Conservation (phyloP, 2,888 invertebrate species). For the Drosophila neonasuta region DNA sequence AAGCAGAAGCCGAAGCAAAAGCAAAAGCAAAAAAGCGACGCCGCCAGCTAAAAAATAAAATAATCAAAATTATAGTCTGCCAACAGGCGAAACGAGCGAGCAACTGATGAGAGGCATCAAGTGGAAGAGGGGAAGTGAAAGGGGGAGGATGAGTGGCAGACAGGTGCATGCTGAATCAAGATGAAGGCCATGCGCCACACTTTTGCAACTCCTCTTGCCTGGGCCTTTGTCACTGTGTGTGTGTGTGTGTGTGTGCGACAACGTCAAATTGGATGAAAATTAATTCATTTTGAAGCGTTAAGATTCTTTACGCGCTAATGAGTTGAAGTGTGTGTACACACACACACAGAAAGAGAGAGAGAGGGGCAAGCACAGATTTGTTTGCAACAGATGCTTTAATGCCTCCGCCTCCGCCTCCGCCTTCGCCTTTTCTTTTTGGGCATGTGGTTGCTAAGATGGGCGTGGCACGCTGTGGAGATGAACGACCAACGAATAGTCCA, state of each 20-base stretch:
- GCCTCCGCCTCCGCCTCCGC: constrained; percentile 29
- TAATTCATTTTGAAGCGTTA: constrained; percentile 76
- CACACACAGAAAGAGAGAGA: constrained; percentile 2
- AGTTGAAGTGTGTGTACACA: constrained; percentile 61
- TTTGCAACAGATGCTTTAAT: constrained; percentile 53
- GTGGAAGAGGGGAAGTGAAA: neutral
- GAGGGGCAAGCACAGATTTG: constrained; percentile 9
- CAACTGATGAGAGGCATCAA: neutral
- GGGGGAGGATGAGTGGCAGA: neutral
- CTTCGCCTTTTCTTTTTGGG: constrained; percentile 15
- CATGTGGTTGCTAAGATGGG: constrained; percentile 35
- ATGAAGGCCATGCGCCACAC: constrained; percentile 30
- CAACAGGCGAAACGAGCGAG: constrained; percentile 21
- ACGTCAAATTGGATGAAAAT: constrained; percentile 72
- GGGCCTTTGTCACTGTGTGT: neutral
- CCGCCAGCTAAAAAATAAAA: constrained; percentile 34
- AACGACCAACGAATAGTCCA: constrained; percentile 14
- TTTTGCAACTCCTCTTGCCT: constrained; percentile 36
- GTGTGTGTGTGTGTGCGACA: constrained; percentile 43
- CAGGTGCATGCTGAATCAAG: constrained; percentile 65
- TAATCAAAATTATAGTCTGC: constrained; percentile 56
- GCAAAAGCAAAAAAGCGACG: constrained; percentile 6
- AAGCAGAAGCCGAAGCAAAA: constrained; percentile 3
- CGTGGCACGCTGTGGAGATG: constrained; percentile 25
- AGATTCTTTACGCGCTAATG: constrained; percentile 68